phyloP scores from a whole-genome alignment of 2,113 vertebrate genomes.

The Cyprinodon variegatus region DNA sequence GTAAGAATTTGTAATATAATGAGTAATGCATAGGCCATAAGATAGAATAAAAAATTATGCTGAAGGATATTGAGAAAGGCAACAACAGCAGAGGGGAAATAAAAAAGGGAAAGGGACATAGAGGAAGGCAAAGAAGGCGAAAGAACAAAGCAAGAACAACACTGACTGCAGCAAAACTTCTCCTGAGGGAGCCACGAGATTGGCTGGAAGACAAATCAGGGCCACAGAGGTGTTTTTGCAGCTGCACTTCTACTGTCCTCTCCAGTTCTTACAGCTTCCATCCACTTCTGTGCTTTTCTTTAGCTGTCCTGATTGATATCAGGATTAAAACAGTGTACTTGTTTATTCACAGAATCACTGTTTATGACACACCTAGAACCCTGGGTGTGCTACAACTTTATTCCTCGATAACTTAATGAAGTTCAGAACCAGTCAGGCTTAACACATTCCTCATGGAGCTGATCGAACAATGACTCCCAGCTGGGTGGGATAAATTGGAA shows the following conservation, averaged over 20 bases:
- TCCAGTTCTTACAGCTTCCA: constrained; percentile 9
- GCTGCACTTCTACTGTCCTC: constrained; percentile 43
- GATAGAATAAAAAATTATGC: constrained; percentile 4
- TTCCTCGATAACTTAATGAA: constrained; percentile 51
- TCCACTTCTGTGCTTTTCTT: constrained; percentile 7
- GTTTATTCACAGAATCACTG: constrained; percentile 52
- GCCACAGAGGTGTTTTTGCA: constrained; percentile 66
- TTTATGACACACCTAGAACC: constrained; percentile 29
- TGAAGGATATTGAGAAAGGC: background rate
- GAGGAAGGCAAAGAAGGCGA: constrained; percentile 19
- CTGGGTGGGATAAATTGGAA: constrained; percentile 79
- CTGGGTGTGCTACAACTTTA: constrained; percentile 27
- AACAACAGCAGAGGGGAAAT: constrained; percentile 2
- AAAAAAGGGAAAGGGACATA: constrained; percentile 1
- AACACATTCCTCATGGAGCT: constrained; percentile 53
- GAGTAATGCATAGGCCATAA: background rate
- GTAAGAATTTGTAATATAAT: constrained; percentile 1
- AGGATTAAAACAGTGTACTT: constrained; percentile 25
- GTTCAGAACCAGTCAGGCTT: constrained; percentile 52
- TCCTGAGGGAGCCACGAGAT: constrained; percentile 62
- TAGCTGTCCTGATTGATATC: background rate
- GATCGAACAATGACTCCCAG: constrained; percentile 77
- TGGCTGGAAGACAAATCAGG: constrained; percentile 65
- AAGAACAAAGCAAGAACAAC: constrained; percentile 52
- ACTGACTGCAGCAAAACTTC: constrained; percentile 57